Conservation (phyloP, 2,113 vertebrate genomes). For the Hippoglossus stenolepis region DNA sequence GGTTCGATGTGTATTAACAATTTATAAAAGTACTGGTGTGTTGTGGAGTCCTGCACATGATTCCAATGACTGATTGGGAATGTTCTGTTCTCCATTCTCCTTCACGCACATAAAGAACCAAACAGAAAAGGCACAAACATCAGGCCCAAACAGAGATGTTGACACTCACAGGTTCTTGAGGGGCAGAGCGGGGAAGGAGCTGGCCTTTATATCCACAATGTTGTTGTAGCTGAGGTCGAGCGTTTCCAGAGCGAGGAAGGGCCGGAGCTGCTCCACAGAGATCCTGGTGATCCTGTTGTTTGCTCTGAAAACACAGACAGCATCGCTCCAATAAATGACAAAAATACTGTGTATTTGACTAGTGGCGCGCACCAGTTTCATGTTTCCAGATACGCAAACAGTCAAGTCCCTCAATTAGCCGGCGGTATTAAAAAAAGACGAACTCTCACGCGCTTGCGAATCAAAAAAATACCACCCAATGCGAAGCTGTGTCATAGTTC, state of each 20-base stretch:
- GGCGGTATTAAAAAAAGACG: slow-evolving; percentile 46
- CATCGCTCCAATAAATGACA: slow-evolving; percentile 66
- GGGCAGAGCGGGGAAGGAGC: slow-evolving; percentile 87
- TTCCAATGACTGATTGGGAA: too few species aligned
- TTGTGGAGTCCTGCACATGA: too few species aligned
- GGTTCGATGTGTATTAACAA: too few species aligned
- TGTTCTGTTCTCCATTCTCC: background rate
- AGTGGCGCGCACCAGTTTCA: slow-evolving; percentile 36
- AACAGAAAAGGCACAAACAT: background rate
- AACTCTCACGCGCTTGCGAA: slow-evolving; percentile 29
- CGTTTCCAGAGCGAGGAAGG: slow-evolving; percentile 88
- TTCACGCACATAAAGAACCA: background rate
- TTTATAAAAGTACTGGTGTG: too few species aligned
- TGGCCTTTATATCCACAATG: slow-evolving; percentile 86
- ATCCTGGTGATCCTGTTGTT: slow-evolving; percentile 90
- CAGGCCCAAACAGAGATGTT: background rate
- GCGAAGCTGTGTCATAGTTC: background rate
- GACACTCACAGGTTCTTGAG: slow-evolving; percentile 92
- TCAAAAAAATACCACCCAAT: slow-evolving; percentile 55
- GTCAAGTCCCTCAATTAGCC: slow-evolving; percentile 58
- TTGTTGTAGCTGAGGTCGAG: slow-evolving; percentile 95
- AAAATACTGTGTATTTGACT: slow-evolving; percentile 58
- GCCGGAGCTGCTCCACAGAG: slow-evolving; percentile 84
- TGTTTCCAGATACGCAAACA: slow-evolving; percentile 63
- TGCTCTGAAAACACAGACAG: slow-evolving; percentile 87